These are phyloP conservation scores for Heliornis fulica DNA, from an alignment of 2,113 vertebrate species.

Conservation along the genomic window DNA sequence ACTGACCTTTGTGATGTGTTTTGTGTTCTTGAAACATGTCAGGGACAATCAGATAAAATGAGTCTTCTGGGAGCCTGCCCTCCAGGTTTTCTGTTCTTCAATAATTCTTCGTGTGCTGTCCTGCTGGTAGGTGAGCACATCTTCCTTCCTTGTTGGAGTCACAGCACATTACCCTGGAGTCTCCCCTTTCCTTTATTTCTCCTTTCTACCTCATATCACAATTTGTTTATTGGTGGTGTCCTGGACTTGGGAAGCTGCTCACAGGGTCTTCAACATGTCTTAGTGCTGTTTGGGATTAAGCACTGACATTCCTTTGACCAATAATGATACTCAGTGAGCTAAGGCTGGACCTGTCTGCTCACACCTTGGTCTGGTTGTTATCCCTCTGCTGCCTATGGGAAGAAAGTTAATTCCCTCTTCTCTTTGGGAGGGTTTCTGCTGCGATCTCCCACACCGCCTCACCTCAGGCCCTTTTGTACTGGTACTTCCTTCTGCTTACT, in stretches of 20 bases:
- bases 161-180: neutral
- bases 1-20: constrained; percentile 30
- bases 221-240: neutral
- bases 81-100: constrained; percentile 9
- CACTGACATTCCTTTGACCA: neutral
- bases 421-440: neutral
- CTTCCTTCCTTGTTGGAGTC: neutral
- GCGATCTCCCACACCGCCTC: neutral
- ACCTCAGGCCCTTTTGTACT: neutral
- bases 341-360: neutral
- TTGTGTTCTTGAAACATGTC: constrained; percentile 32
- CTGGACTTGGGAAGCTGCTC: neutral
- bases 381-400: neutral
- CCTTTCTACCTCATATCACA: neutral
- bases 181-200: neutral
- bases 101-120: neutral
- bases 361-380: neutral
- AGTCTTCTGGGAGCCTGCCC: constrained; percentile 11
- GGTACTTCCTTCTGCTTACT: neutral
- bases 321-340: accelerated
- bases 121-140: neutral
- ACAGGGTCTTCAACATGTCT: neutral
- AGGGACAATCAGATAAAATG: constrained; percentile 23
- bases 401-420: neutral
- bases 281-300: neutral